Conservation (phyloP, 2,888 invertebrate genomes). For the Acanthococcus lagerstroemiae region DNA sequence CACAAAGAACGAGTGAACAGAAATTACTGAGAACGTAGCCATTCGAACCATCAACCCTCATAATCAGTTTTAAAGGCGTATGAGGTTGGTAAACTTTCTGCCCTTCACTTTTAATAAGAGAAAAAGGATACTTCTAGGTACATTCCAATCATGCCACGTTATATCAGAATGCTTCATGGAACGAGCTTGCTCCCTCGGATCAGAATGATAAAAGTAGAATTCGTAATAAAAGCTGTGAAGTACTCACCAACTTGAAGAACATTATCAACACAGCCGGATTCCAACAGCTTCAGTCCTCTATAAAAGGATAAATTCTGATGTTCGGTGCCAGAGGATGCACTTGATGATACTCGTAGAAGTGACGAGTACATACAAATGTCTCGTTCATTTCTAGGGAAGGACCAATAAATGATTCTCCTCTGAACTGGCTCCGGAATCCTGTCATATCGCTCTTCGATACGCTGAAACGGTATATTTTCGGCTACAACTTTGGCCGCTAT, state of each 20-base stretch:
- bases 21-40: no score
- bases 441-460: slow-evolving; percentile 75
- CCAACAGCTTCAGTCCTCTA: slow-evolving; percentile 72
- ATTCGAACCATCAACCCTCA: no score
- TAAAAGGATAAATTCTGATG: slow-evolving; percentile 74
- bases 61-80: no score
- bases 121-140: no score
- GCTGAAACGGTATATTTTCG: slow-evolving; percentile 73
- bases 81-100: no score
- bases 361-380: slow-evolving; percentile 86
- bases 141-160: no score
- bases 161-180: no score
- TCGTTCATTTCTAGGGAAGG: slow-evolving; percentile 75
- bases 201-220: no score
- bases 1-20: no score
- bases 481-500: slow-evolving; percentile 75
- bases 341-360: slow-evolving; percentile 50
- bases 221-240: no score
- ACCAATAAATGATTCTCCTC: slow-evolving; percentile 77
- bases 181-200: no score
- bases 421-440: slow-evolving; percentile 83
- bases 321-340: slow-evolving; percentile 48
- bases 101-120: no score
- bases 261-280: slow-evolving; percentile 70
- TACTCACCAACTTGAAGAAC: slow-evolving; percentile 85